Conservation (phyloP, 2,888 invertebrate species). For the Lamellibrachia satsuma region DNA sequence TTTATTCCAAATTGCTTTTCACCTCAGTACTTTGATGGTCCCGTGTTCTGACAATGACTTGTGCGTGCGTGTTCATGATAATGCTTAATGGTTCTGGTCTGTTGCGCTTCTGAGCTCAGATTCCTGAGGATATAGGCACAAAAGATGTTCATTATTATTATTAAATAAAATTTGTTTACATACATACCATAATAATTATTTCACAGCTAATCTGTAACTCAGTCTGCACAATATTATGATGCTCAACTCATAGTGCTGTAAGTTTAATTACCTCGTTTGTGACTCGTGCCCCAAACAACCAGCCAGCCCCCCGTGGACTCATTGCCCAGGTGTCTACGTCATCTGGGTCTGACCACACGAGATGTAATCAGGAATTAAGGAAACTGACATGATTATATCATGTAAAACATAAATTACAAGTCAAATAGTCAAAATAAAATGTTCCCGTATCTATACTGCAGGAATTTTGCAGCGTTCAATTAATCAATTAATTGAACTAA, state of each 20-base stretch:
- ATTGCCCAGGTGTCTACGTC: constrained; percentile 93
- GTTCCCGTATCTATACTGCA: background rate
- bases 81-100: too few relatives aligned
- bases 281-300: constrained; percentile 94
- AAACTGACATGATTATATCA: background rate
- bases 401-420: background rate
- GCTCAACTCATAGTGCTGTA: background rate
- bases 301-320: constrained; percentile 96
- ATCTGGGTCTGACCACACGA: constrained; percentile 99
- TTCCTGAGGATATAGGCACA: too few relatives aligned
- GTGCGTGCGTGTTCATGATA: too few relatives aligned
- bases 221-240: background rate
- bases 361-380: constrained; percentile 61
- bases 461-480: too few relatives aligned
- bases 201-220: background rate
- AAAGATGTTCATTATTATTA: too few relatives aligned
- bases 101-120: too few relatives aligned
- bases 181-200: background rate
- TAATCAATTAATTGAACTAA: too few relatives aligned
- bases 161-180: background rate
- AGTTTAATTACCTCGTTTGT: constrained; percentile 73
- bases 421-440: background rate
- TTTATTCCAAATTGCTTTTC: too few relatives aligned
- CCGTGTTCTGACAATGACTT: too few relatives aligned
- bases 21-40: too few relatives aligned